Percentiles rank a stretch among this genome's conserved stretches.
These are phyloP conservation scores for Campylomormyrus tamandua DNA, from an alignment of 2,113 vertebrate species.

Conservation along the genomic window DNA sequence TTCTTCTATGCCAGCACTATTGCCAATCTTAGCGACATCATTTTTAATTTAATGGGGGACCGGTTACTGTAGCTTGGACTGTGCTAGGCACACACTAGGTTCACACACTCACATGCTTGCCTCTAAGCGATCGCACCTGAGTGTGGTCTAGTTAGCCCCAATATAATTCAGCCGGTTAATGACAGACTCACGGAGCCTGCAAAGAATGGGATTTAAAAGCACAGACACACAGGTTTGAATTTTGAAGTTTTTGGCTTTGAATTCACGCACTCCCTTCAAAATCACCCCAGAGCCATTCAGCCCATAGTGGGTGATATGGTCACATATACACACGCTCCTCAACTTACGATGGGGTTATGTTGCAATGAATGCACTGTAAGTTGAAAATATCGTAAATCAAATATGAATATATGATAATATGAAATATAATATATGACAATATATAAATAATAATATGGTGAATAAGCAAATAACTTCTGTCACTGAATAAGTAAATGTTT, in stretches of 20 bases:
- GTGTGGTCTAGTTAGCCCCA: not conserved
- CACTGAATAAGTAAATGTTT: not conserved
- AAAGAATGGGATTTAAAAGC: not conserved
- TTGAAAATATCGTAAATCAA: not conserved
- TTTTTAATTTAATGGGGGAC: not conserved
- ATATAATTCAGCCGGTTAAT: not conserved
- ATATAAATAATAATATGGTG: no score
- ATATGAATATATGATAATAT: not conserved
- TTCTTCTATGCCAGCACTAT: not conserved
- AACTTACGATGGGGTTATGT: not conserved
- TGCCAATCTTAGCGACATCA: not conserved
- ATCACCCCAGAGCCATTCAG: not conserved
- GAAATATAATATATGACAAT: no score
- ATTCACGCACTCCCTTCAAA: not conserved
- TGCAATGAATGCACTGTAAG: not conserved
- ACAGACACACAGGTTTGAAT: not conserved
- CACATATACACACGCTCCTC: not conserved
- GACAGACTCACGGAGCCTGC: not conserved
- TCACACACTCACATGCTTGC: not conserved
- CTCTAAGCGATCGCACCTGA: not conserved
- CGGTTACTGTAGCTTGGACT: not conserved
- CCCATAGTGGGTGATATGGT: not conserved
- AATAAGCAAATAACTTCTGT: not conserved
- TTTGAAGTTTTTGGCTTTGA: not conserved
- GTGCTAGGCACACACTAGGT: not conserved